These are phyloP conservation scores for Crocallis elinguaria DNA, from an alignment of 2,888 invertebrate species.

Conservation along the genomic window DNA sequence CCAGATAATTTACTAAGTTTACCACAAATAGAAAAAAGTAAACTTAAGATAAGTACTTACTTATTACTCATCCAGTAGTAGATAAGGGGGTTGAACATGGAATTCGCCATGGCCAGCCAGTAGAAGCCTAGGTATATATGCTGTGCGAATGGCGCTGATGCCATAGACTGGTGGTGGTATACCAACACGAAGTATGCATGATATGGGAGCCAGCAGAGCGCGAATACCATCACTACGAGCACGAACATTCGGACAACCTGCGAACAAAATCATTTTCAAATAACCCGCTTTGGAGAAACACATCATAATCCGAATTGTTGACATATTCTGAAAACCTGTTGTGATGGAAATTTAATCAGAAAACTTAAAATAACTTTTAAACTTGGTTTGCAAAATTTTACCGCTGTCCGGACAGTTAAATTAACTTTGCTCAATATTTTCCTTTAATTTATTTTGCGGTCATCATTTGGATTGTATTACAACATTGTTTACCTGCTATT, in stretches of 20 bases:
- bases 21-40: too few relatives aligned
- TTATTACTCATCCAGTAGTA: slow-evolving; percentile 97
- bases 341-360: background rate
- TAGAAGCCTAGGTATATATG: slow-evolving; percentile 94
- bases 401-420: background rate
- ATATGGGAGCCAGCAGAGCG: slow-evolving; percentile 95
- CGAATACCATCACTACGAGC: slow-evolving; percentile 92
- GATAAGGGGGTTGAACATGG: slow-evolving; percentile 96
- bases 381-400: background rate
- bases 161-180: slow-evolving; percentile 84
- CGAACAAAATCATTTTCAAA: background rate
- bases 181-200: slow-evolving; percentile 93
- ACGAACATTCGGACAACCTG: slow-evolving; percentile 96
- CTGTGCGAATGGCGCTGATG: slow-evolving; percentile 89
- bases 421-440: slow-evolving; percentile 4
- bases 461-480: background rate
- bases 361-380: background rate
- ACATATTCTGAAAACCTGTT: background rate
- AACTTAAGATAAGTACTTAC: too few relatives aligned
- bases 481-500: too few relatives aligned
- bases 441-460: slow-evolving; percentile 2
- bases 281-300: too few relatives aligned
- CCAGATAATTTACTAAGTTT: too few relatives aligned
- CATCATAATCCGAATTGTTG: too few relatives aligned
- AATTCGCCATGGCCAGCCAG: slow-evolving; percentile 96